phyloP scores from a whole-genome alignment of 2,113 vertebrate genomes.

The Meriones unguiculatus region DNA sequence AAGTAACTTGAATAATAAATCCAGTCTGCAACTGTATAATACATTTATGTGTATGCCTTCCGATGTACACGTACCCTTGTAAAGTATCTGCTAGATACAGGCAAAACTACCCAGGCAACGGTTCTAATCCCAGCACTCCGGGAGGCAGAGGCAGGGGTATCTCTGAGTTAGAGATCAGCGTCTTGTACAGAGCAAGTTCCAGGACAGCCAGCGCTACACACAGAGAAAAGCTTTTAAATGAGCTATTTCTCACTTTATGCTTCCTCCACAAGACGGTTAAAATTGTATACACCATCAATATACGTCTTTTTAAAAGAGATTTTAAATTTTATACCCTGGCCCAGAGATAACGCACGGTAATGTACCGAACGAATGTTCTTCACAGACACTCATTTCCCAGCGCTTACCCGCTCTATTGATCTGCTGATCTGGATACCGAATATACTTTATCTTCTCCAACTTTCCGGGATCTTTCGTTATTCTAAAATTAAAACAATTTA shows the following conservation, averaged over 20 bases:
- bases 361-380: not conserved
- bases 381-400: not conserved
- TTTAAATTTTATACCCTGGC: not conserved
- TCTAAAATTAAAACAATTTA: conserved; percentile 64
- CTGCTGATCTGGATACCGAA: conserved; percentile 17
- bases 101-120: not conserved
- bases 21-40: not conserved
- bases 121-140: not conserved
- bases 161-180: not conserved
- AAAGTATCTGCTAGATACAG: conserved; percentile 3
- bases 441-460: conserved; percentile 61
- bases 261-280: not conserved
- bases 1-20: not conserved
- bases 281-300: not conserved
- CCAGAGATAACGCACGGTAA: conserved; percentile 29
- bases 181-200: not conserved
- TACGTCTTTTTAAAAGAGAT: not conserved
- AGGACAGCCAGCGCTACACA: not conserved
- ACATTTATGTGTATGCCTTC: not conserved
- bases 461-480: conserved; percentile 52
- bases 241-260: not conserved
- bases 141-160: no score
- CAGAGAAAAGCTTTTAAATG: not conserved
- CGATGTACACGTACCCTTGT: not conserved
- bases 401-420: conserved; percentile 52